phyloP scores from a whole-genome alignment of 2,113 vertebrate species.

The Phasianus colchicus region DNA sequence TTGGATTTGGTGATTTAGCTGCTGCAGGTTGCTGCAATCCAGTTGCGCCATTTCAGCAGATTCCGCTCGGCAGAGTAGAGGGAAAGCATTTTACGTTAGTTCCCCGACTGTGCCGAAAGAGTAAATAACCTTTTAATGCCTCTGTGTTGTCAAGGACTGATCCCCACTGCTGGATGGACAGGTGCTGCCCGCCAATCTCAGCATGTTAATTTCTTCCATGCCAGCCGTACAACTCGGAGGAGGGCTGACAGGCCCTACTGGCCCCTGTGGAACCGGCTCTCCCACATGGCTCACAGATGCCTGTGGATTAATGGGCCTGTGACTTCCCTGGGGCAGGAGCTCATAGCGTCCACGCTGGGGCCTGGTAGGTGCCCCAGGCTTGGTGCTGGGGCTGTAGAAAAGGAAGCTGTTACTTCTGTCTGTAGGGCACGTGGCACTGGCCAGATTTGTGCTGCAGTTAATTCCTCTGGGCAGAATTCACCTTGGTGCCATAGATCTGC shows the following conservation, averaged over 20 bases:
- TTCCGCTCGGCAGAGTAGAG: slow-evolving; percentile 33
- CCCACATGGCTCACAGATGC: neutral
- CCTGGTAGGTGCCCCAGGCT: neutral
- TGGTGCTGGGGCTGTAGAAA: neutral
- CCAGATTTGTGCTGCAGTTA: neutral
- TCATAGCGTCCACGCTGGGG: neutral
- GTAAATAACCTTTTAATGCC: slow-evolving; percentile 25
- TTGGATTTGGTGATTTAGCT: slow-evolving; percentile 89
- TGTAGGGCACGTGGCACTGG: neutral
- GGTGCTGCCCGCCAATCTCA: neutral
- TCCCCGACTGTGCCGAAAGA: neutral
- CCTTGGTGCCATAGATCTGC: neutral
- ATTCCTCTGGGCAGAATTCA: neutral
- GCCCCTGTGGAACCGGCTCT: slow-evolving; percentile 11
- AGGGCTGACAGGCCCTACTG: neutral
- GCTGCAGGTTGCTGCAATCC: slow-evolving; percentile 79
- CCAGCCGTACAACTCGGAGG: neutral
- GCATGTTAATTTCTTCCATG: slow-evolving; percentile 6
- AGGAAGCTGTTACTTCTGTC: neutral
- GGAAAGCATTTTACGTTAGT: slow-evolving; percentile 5
- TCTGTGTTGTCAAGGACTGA: neutral
- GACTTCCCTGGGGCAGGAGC: neutral
- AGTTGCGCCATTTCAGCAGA: slow-evolving; percentile 73
- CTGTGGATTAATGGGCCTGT: neutral
- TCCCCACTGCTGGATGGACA: neutral